These are phyloP conservation scores for Helicolenus hilgendorfi DNA, from an alignment of 2,797 vertebrate species.

Conservation along the genomic window DNA sequence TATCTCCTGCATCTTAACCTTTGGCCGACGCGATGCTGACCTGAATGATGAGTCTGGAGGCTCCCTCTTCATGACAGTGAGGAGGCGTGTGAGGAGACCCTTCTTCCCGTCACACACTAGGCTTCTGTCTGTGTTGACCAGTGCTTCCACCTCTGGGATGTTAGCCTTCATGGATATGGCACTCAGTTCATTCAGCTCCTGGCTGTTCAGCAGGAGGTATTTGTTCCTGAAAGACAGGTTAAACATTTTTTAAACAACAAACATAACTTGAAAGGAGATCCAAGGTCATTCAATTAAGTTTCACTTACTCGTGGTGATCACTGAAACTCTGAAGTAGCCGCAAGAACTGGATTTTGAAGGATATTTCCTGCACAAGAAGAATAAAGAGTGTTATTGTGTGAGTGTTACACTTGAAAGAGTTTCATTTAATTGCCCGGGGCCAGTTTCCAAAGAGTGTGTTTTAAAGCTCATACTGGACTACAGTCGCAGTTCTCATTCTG, in stretches of 20 bases:
- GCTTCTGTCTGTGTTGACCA: constrained; percentile 98
- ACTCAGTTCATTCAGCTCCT: constrained; percentile 97
- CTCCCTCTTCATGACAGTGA: constrained; percentile 99
- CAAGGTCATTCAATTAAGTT: background rate
- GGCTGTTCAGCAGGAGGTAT: constrained; percentile 97
- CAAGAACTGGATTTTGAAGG: constrained; percentile 98
- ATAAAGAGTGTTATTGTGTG: background rate
- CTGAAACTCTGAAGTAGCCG: constrained; percentile 99
- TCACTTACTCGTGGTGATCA: constrained; percentile 98
- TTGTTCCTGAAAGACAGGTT: constrained; percentile 93
- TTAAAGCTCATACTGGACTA: constrained; percentile 93
- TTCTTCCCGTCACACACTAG: constrained; percentile 98
- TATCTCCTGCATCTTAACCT: background rate
- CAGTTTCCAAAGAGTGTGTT: background rate
- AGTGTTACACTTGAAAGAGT: background rate
- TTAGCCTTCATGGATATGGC: constrained; percentile 98
- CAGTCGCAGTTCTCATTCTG: constrained; percentile 99
- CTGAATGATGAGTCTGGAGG: constrained; percentile 98
- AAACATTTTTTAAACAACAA: background rate
- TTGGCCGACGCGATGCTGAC: constrained; percentile 74
- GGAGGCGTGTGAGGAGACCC: constrained; percentile 95
- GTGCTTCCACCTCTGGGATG: constrained; percentile 98
- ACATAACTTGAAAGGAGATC: background rate
- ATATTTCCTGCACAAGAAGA: constrained; percentile 93
- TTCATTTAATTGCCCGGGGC: background rate